These are phyloP conservation scores for Hippocampus guttulatus DNA, from an alignment of 2,113 vertebrate genomes.

Conservation along the genomic window DNA sequence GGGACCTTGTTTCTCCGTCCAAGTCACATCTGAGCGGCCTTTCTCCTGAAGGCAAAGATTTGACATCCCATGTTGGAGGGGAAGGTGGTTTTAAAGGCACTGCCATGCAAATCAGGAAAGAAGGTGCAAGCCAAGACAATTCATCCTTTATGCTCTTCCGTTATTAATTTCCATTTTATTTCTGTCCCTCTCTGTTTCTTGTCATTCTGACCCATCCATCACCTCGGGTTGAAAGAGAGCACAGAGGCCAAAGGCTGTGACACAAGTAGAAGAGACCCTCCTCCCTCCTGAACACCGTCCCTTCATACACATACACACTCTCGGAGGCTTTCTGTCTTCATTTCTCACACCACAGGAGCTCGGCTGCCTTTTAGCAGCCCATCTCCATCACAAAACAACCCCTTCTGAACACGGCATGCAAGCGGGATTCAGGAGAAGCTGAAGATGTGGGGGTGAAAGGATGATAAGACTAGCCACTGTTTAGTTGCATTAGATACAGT, in stretches of 20 bases:
- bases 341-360: slow-evolving; percentile 44
- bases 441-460: slow-evolving; percentile 5
- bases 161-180: slow-evolving; percentile 7
- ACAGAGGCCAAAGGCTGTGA: slow-evolving; percentile 30
- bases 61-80: slow-evolving; percentile 1
- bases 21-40: slow-evolving; percentile 39
- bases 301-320: too few species aligned
- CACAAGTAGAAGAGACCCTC: slow-evolving; percentile 28
- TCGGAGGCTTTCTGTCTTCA: slow-evolving; percentile 41
- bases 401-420: slow-evolving; percentile 24
- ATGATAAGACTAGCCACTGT: background rate
- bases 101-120: slow-evolving; percentile 9
- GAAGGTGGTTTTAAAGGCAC: slow-evolving; percentile 20
- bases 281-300: slow-evolving; percentile 24
- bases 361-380: slow-evolving; percentile 42
- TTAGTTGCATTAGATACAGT: background rate
- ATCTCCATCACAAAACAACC: slow-evolving; percentile 58
- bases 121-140: background rate
- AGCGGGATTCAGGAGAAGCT: slow-evolving; percentile 13
- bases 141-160: slow-evolving; percentile 10
- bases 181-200: slow-evolving; percentile 1
- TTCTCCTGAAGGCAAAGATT: slow-evolving; percentile 31
- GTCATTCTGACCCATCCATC: slow-evolving; percentile 22
- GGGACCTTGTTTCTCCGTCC: slow-evolving; percentile 38
- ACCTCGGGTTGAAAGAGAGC: slow-evolving; percentile 26